A percentile compares a stretch with the other conserved stretches of the same genome.
phyloP scores from a whole-genome alignment of 1,140 invertebrate genomes.

The Achroia grisella region DNA sequence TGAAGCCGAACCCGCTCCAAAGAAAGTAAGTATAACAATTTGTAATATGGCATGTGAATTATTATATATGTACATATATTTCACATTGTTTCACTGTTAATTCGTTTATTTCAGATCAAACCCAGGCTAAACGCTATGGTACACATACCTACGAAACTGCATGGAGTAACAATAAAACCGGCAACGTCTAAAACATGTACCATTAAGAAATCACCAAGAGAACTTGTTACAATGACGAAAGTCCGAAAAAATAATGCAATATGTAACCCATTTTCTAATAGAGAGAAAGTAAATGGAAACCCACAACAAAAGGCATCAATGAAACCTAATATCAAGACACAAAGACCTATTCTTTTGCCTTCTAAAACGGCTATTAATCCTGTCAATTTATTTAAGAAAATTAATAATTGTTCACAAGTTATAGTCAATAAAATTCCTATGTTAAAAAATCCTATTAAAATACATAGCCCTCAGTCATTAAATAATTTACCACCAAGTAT shows the following conservation, averaged over 20 bases:
- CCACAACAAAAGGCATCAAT: background rate
- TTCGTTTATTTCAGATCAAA: slow-evolving; percentile 43
- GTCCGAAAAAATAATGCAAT: background rate
- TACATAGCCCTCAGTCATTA: slow-evolving; percentile 9
- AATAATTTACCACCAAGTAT: slow-evolving; percentile 41
- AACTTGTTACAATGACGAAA: slow-evolving; percentile 18
- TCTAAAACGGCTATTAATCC: slow-evolving; percentile 11
- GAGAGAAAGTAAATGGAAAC: no score
- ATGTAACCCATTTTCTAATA: slow-evolving; percentile 5
- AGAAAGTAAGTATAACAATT: slow-evolving; percentile 32
- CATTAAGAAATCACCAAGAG: slow-evolving; percentile 7
- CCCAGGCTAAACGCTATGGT: slow-evolving; percentile 52
- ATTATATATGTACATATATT: background rate
- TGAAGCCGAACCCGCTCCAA: slow-evolving; percentile 48
- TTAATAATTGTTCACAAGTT: slow-evolving; percentile 6
- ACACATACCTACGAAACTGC: slow-evolving; percentile 41
- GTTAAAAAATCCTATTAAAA: slow-evolving; percentile 12
- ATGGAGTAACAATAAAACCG: slow-evolving; percentile 39
- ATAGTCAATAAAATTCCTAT: slow-evolving; percentile 6
- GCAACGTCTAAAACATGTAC: slow-evolving; percentile 6
- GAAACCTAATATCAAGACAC: slow-evolving; percentile 11
- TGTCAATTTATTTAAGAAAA: slow-evolving; percentile 10
- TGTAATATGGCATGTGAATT: background rate
- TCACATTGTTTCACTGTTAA: slow-evolving; percentile 6
- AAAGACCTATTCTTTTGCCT: slow-evolving; percentile 4